Evolutionary conservation across 2,888 invertebrate genomes (phyloP), one percentile per base, ranked within the genome.

Genomic region (Drosophila cracens): DNA sequence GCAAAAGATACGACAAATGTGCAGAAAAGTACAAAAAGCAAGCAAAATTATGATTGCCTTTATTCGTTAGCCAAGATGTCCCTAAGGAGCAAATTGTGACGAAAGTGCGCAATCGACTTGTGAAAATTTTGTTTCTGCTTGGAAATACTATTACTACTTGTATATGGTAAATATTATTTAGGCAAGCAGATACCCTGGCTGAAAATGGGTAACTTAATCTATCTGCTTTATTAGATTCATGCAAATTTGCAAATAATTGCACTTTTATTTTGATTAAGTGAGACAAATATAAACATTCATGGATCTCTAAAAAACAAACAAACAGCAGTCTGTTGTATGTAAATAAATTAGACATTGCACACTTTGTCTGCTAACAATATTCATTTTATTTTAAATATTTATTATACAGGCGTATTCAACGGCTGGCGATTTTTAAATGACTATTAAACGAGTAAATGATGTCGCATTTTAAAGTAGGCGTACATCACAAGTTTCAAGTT

Each of bases 401-500:
- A 25, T 25, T 25, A 8, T 16, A 16, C 21, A 7, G 43, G 21
- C 40, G 40, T 10, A 40, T 40, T 40, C 10, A 40, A 40, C 4
- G 10, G 46, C 21, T 21, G 21, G 7, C 16, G 25, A 25, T 1
- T 46, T 25, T 46, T 16, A 16, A 16, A 46, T 46, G 25, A 7
- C 46, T 46, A 25, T 46, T 8, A 46, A 46, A 16, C 25, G 46
- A 16, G 46, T 46, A 25, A 46, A 16, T 25, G 46, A 25, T 16
- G 46, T 25, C 25, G 46, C 46, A 40, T 13, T 21, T 58, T 49
- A 61, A 61, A 64, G 57, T 18, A 60, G 31, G 53, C 56, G 34
- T 54, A 7, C 31, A 52, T 29, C n/a, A 16, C 46, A 21, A 52
- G 52, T 52, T 63, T 63, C 29, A 59, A 67, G 60, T 63, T 46